phyloP scores from a whole-genome alignment of 1,140 invertebrate species.

The Tetranychus cinnabarinus region DNA sequence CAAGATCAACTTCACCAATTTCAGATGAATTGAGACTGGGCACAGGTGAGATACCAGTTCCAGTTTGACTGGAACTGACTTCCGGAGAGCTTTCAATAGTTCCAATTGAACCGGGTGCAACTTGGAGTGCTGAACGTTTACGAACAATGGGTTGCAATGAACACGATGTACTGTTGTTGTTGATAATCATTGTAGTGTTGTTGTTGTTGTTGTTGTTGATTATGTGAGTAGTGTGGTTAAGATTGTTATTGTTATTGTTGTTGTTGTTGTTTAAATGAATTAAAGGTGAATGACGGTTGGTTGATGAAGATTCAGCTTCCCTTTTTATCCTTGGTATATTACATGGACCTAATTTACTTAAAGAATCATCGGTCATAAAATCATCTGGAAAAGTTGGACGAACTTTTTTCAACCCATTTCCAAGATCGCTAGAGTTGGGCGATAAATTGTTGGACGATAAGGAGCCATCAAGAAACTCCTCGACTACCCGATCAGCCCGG shows the following conservation, averaged over 20 bases:
- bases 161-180: background rate
- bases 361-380: constrained; percentile 1
- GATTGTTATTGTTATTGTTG: background rate
- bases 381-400: constrained; percentile 2
- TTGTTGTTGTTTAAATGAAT: constrained; percentile 1
- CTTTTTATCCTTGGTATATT: background rate
- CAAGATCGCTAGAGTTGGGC: background rate
- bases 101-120: constrained; percentile 1
- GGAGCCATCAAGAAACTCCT: constrained; percentile 10
- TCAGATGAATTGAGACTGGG: constrained; percentile 25
- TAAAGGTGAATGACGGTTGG: background rate
- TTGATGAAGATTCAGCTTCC: constrained; percentile 1
- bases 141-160: background rate
- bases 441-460: constrained; percentile 1
- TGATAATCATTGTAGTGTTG: background rate
- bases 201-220: constrained; percentile 1
- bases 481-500: constrained; percentile 12
- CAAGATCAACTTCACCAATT: constrained; percentile 42
- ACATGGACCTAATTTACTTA: background rate
- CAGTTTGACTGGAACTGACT: constrained; percentile 32
- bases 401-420: background rate
- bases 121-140: constrained; percentile 7
- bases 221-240: background rate
- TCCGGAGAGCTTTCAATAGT: constrained; percentile 43
- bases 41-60: constrained; percentile 13